Percentiles rank a stretch among this genome's conserved stretches.
Evolutionary conservation across 2,797 vertebrate species (phyloP).

Genomic region (Karalla daura): DNA sequence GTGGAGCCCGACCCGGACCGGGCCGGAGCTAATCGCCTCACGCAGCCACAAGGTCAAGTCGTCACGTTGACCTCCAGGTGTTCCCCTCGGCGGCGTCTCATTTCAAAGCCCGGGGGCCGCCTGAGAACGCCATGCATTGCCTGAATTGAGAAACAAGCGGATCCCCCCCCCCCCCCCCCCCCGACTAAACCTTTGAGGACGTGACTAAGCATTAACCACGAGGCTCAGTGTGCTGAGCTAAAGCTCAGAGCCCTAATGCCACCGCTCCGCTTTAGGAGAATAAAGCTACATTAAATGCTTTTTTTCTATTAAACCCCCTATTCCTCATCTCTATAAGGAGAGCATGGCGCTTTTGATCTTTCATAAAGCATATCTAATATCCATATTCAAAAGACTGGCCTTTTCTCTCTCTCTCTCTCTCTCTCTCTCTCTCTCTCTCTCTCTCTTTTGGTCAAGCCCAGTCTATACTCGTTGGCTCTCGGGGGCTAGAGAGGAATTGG

Average conservation of each 20-base stretch:
- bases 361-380: slow-evolving; percentile 67
- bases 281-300: slow-evolving; percentile 62
- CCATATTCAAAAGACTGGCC: slow-evolving; percentile 53
- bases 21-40: slow-evolving; percentile 12
- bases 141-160: slow-evolving; percentile 45
- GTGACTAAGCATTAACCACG: slow-evolving; percentile 66
- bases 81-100: slow-evolving; percentile 19
- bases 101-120: slow-evolving; percentile 15
- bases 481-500: slow-evolving; percentile 14
- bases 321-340: slow-evolving; percentile 60
- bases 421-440: no score
- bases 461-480: slow-evolving; percentile 39
- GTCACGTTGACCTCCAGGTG: slow-evolving; percentile 18
- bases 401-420: slow-evolving; percentile 2
- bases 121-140: slow-evolving; percentile 17
- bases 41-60: slow-evolving; percentile 20
- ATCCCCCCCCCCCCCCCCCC: slow-evolving; percentile 41
- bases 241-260: slow-evolving; percentile 59
- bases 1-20: slow-evolving; percentile 13
- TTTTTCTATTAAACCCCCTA: slow-evolving; percentile 46
- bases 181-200: slow-evolving; percentile 51
- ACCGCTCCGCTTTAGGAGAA: slow-evolving; percentile 48
- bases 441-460: background rate
- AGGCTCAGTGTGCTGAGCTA: slow-evolving; percentile 43
- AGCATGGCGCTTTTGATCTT: slow-evolving; percentile 63